These are phyloP conservation scores for Gyps fulvus DNA, from an alignment of 2,113 vertebrate genomes.

Conservation along the genomic window DNA sequence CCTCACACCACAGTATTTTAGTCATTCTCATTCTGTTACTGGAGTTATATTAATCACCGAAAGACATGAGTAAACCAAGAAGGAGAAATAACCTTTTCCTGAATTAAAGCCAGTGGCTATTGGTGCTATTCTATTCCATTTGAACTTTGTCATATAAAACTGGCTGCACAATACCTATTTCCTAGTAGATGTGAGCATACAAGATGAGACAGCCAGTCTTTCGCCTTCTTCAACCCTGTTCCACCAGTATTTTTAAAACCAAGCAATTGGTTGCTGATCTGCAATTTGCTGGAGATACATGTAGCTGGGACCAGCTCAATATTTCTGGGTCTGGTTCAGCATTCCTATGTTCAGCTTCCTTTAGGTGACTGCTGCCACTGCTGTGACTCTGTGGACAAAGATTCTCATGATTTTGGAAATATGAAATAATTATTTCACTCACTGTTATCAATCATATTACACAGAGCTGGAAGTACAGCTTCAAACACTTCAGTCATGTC, in stretches of 20 bases:
- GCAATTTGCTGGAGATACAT: not conserved
- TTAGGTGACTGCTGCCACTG: not conserved
- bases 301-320: not conserved
- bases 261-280: not conserved
- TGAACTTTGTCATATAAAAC: not conserved
- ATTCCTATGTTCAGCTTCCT: not conserved
- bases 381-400: not conserved
- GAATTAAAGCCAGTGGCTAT: not conserved
- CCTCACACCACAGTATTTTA: not conserved
- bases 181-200: not conserved
- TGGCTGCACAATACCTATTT: not conserved
- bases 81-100: not conserved
- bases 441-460: not conserved
- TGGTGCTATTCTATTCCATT: not conserved
- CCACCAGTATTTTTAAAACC: not conserved
- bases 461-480: not conserved
- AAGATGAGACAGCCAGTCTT: not conserved
- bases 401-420: not conserved
- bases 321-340: not conserved
- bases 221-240: not conserved
- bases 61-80: not conserved
- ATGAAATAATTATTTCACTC: not conserved
- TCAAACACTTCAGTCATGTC: not conserved
- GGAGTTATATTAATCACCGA: not conserved
- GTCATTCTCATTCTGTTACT: not conserved